A percentile compares a stretch with the other conserved stretches of the same genome.
These are phyloP conservation scores for Rhabdophis nuchalis DNA, from an alignment of 2,797 vertebrate genomes.

Conservation along the genomic window DNA sequence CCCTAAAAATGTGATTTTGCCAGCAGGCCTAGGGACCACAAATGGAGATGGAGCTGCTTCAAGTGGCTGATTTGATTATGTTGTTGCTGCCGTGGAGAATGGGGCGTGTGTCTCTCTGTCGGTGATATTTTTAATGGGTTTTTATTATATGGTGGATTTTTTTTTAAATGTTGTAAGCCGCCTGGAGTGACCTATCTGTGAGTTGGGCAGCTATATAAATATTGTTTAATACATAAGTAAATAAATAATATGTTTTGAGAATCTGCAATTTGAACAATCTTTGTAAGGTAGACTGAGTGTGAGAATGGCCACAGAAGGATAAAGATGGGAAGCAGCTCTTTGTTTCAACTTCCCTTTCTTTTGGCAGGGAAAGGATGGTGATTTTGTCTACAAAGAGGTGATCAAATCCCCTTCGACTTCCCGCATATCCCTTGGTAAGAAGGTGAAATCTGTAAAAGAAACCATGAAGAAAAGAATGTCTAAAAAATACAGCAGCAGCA, in stretches of 20 bases:
- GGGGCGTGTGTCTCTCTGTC: not conserved
- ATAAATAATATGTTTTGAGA: not conserved
- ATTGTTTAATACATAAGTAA: not conserved
- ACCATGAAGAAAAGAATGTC: conserved; percentile 99
- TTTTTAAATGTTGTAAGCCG: not conserved
- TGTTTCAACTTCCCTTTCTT: conserved; percentile 22
- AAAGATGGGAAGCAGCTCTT: not conserved
- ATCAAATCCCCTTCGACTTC: conserved; percentile 93
- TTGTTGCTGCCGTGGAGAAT: not conserved
- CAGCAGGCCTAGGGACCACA: not conserved
- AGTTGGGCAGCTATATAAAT: not conserved
- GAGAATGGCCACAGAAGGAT: not conserved
- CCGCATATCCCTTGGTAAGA: conserved; percentile 95
- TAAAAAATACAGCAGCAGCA: conserved; percentile 93
- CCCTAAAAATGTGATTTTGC: not conserved
- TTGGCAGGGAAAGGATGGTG: conserved; percentile 85
- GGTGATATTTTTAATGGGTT: not conserved
- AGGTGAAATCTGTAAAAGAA: conserved; percentile 98
- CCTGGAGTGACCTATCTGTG: not conserved
- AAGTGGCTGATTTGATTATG: not conserved
- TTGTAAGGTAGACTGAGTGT: not conserved
- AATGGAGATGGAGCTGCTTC: not conserved
- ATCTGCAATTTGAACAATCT: not conserved
- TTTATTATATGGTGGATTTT: not conserved
- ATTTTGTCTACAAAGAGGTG: conserved; percentile 90